Conservation (phyloP, 2,113 vertebrate species). For the Callocephalon fimbriatum region DNA sequence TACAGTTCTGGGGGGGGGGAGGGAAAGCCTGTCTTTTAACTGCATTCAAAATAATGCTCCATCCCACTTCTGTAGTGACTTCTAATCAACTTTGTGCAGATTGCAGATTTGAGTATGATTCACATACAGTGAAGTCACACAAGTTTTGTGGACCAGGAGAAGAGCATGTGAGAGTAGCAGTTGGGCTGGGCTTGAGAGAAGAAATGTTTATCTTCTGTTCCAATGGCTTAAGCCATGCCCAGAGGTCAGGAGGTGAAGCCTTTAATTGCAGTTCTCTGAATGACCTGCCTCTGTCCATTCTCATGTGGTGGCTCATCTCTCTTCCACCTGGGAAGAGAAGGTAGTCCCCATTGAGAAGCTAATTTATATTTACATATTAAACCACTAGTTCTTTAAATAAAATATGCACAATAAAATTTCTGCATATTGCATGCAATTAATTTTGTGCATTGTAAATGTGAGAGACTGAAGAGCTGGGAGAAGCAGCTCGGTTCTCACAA, state of each 20-base stretch:
- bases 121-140: neutral
- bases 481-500: fast-evolving
- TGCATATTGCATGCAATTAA: neutral
- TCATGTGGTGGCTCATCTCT: neutral
- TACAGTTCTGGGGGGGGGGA: fast-evolving
- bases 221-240: neutral
- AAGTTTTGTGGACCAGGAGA: neutral
- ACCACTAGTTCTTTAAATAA: neutral
- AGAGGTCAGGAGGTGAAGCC: neutral
- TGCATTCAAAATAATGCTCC: neutral
- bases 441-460: neutral
- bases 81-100: neutral
- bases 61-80: neutral
- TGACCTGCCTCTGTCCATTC: neutral
- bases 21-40: neutral
- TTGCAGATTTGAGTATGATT: neutral
- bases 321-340: neutral
- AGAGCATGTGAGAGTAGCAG: neutral
- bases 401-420: neutral
- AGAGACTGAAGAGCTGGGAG: neutral
- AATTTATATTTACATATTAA: neutral
- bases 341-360: neutral
- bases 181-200: neutral
- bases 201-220: neutral
- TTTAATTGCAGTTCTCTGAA: neutral